These are phyloP conservation scores for Nipponia nippon DNA, from an alignment of 2,113 vertebrate genomes.

Conservation along the genomic window DNA sequence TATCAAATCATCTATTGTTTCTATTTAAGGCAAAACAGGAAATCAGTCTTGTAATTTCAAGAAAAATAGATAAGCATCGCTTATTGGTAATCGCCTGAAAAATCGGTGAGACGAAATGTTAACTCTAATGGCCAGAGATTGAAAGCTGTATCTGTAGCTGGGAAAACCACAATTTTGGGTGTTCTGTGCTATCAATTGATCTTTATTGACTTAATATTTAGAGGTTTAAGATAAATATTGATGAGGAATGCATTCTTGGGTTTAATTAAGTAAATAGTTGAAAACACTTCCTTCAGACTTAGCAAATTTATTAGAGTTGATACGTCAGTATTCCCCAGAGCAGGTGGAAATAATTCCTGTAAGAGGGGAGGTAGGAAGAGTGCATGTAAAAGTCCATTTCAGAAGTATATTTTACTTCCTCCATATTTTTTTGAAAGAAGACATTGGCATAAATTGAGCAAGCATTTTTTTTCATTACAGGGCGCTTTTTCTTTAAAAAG, in stretches of 20 bases:
- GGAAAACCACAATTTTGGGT: neutral
- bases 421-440: neutral
- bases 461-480: neutral
- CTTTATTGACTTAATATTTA: neutral
- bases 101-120: conserved; percentile 55
- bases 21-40: conserved; percentile 79
- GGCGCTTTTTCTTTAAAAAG: neutral
- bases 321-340: neutral
- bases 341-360: neutral
- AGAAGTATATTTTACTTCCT: neutral
- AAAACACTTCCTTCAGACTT: neutral
- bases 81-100: conserved; percentile 71
- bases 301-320: neutral
- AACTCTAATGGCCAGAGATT: conserved; percentile 44
- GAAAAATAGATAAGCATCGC: conserved; percentile 76
- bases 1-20: conserved; percentile 43
- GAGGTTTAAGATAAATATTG: neutral
- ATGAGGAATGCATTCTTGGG: neutral
- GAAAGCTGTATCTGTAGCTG: neutral
- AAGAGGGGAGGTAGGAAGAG: neutral
- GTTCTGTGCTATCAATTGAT: neutral
- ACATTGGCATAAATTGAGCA: neutral
- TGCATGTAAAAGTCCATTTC: neutral
- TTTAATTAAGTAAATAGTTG: neutral
- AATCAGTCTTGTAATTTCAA: conserved; percentile 70